These are phyloP conservation scores for Asteroscopus sphinx DNA, from an alignment of 2,888 invertebrate genomes.

Conservation along the genomic window DNA sequence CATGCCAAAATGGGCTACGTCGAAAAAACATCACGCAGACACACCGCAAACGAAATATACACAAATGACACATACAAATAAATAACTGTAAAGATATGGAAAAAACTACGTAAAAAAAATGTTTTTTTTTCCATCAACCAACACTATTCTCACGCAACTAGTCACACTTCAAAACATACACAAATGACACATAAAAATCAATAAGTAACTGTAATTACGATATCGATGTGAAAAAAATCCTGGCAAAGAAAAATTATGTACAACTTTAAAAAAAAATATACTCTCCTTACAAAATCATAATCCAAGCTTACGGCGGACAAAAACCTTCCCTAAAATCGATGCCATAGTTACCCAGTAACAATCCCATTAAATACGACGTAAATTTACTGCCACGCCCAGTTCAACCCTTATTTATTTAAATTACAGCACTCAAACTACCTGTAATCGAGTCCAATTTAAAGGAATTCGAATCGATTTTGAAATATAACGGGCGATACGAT, in stretches of 20 bases:
- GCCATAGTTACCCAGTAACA: conserved; percentile 57
- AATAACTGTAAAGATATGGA: no score
- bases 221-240: neutral
- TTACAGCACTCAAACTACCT: conserved; percentile 67
- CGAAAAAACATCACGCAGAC: no score
- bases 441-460: conserved; percentile 62
- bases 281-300: conserved; percentile 1
- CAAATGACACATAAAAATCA: no score
- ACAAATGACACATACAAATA: no score
- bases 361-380: conserved; percentile 71
- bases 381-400: conserved; percentile 67
- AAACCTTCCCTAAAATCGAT: conserved; percentile 1
- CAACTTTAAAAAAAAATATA: no score
- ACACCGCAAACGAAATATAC: no score
- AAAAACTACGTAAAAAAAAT: no score
- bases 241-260: neutral
- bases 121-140: no score
- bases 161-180: no score
- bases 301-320: conserved; percentile 6
- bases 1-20: no score
- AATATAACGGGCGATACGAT: conserved; percentile 36
- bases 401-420: conserved; percentile 75
- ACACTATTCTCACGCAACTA: no score
- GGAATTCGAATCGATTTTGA: conserved; percentile 59
- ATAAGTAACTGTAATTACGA: no score